A percentile compares a stretch with the other conserved stretches of the same genome.
Evolutionary conservation across 2,797 vertebrate genomes (phyloP).

Genomic region (Podarcis siculus): DNA sequence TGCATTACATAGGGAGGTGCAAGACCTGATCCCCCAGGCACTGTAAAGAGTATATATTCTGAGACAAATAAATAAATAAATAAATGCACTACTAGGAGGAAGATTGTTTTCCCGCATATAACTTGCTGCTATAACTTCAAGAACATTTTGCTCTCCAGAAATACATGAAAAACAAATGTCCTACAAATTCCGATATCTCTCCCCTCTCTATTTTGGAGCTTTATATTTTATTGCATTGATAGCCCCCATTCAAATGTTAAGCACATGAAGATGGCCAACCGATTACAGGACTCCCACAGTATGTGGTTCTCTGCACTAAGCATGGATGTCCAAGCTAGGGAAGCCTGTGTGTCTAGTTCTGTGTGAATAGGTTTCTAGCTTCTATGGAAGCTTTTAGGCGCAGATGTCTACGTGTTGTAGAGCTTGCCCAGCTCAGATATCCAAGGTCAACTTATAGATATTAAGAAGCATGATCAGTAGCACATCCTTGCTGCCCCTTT

Average conservation of each 20-base stretch:
- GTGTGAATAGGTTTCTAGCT: neutral
- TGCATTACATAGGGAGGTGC: neutral
- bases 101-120: neutral
- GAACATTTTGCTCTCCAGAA: neutral
- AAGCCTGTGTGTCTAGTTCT: neutral
- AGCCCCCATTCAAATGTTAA: neutral
- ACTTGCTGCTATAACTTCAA: constrained; percentile 29
- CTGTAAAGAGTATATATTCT: neutral
- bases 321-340: neutral
- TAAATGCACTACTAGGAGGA: constrained; percentile 39
- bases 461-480: too few species aligned
- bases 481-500: too few species aligned
- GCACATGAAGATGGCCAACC: neutral
- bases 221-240: constrained; percentile 43
- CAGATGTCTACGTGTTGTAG: neutral
- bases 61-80: neutral
- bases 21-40: neutral
- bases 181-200: constrained; percentile 24
- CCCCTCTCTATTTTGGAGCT: constrained; percentile 31
- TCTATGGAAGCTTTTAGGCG: neutral
- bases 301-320: neutral
- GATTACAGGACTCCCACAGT: neutral
- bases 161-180: neutral
- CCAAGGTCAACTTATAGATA: neutral
- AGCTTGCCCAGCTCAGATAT: neutral